phyloP scores from a whole-genome alignment of 2,113 vertebrate species.

The Microcebus murinus region DNA sequence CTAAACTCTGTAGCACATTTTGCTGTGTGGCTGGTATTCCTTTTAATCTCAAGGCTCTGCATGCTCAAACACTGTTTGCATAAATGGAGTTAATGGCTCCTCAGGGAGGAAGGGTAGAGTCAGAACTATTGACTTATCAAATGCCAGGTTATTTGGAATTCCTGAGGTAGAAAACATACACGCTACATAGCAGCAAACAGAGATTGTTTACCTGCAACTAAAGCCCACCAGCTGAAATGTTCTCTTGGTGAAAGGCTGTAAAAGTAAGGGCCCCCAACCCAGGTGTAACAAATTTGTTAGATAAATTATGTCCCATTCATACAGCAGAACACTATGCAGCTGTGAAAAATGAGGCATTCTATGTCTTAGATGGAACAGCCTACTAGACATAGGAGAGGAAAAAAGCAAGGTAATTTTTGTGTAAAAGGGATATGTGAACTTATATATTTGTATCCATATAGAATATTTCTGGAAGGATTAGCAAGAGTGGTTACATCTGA shows the following conservation, averaged over 20 bases:
- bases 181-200: background rate
- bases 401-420: background rate
- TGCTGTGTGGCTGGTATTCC: background rate
- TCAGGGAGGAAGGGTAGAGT: background rate
- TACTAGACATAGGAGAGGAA: background rate
- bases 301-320: background rate
- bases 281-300: background rate
- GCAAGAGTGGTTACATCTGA: background rate
- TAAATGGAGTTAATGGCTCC: background rate
- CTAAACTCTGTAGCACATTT: background rate
- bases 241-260: background rate
- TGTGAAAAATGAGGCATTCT: background rate
- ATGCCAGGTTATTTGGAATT: background rate
- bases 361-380: background rate
- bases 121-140: background rate
- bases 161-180: background rate
- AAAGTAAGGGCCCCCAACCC: background rate
- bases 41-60: background rate
- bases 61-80: background rate
- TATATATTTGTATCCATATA: background rate
- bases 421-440: background rate
- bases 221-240: background rate
- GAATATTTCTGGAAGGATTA: slow-evolving; percentile 12
- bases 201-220: background rate
- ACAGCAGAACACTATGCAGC: background rate